phyloP scores from a whole-genome alignment of 2,888 invertebrate genomes.

The Rapana venosa region DNA sequence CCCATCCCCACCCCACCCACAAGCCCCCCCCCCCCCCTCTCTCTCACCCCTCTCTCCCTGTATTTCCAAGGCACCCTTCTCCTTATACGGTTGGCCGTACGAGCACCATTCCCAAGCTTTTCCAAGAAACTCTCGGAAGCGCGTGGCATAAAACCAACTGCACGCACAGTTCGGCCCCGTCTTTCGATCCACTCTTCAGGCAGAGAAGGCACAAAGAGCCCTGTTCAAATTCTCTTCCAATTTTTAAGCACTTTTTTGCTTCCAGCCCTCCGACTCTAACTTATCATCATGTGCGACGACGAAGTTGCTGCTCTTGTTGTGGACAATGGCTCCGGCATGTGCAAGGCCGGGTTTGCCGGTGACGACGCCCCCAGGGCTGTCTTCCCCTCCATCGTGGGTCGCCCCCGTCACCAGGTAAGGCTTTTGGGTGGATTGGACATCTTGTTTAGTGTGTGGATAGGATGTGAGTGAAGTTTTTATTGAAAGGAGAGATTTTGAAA shows the following conservation, averaged over 20 bases:
- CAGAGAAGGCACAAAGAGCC: constrained; percentile 7
- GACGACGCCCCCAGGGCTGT: constrained; percentile 55
- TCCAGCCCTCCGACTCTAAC: too few relatives aligned
- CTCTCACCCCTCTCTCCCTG: not conserved
- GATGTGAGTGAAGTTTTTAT: too few relatives aligned
- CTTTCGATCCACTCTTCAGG: constrained; percentile 7
- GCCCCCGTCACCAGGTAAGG: constrained; percentile 51
- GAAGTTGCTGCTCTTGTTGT: constrained; percentile 53
- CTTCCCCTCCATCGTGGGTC: constrained; percentile 53
- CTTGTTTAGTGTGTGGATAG: too few relatives aligned
- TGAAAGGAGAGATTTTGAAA: too few relatives aligned
- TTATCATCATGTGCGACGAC: constrained; percentile 52
- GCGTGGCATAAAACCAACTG: constrained; percentile 10
- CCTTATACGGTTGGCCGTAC: not conserved
- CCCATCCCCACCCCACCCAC: not conserved
- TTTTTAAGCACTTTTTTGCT: too few relatives aligned
- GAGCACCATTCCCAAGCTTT: not conserved
- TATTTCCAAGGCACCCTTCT: not conserved
- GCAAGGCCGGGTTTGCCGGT: constrained; percentile 69
- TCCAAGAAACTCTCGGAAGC: not conserved
- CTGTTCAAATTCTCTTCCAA: not conserved
- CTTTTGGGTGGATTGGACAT: too few relatives aligned
- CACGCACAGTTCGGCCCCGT: not conserved
- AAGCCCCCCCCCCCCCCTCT: not conserved
- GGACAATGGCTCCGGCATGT: constrained; percentile 94